A percentile compares a stretch with the other conserved stretches of the same genome.
phyloP scores from a whole-genome alignment of 1,140 invertebrate species.

The Aricia agestis region DNA sequence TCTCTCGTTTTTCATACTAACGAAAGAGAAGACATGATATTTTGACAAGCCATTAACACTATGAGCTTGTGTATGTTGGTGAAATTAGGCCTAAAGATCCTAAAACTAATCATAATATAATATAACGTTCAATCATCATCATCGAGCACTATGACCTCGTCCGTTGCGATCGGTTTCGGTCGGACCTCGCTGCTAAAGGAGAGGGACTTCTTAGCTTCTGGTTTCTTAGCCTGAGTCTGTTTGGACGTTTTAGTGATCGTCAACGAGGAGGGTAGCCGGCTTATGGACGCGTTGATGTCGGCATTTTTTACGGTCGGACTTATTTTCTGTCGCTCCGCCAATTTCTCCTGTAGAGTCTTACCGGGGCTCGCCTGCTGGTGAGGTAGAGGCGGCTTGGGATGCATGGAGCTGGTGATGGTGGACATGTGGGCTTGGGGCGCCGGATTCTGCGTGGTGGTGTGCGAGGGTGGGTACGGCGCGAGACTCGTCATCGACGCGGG shows the following conservation, averaged over 20 bases:
- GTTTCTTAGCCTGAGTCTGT: conserved; percentile 43
- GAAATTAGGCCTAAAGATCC: no score
- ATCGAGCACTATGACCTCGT: conserved; percentile 70
- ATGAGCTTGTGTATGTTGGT: no score
- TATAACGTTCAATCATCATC: conserved; percentile 41
- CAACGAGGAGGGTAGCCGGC: conserved; percentile 65
- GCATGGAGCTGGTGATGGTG: conserved; percentile 44
- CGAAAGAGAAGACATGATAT: no score
- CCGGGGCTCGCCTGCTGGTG: conserved; percentile 72
- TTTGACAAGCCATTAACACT: no score
- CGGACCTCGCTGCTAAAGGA: conserved; percentile 44
- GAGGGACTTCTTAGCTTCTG: conserved; percentile 54
- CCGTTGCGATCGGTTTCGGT: conserved; percentile 57
- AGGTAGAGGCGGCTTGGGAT: conserved; percentile 57
- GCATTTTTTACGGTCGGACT: conserved; percentile 42
- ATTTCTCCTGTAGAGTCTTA: conserved; percentile 79
- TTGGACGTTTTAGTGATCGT: conserved; percentile 68
- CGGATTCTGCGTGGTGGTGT: conserved; percentile 31
- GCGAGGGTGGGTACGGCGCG: conserved; percentile 38
- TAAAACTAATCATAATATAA: conserved; percentile 14
- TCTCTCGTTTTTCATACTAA: no score
- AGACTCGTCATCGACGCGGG: conserved; percentile 56
- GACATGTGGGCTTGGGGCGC: conserved; percentile 59
- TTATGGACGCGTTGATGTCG: conserved; percentile 63
- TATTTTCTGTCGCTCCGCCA: conserved; percentile 78